phyloP scores from a whole-genome alignment of 1,140 invertebrate genomes.

The Aricia agestis region DNA sequence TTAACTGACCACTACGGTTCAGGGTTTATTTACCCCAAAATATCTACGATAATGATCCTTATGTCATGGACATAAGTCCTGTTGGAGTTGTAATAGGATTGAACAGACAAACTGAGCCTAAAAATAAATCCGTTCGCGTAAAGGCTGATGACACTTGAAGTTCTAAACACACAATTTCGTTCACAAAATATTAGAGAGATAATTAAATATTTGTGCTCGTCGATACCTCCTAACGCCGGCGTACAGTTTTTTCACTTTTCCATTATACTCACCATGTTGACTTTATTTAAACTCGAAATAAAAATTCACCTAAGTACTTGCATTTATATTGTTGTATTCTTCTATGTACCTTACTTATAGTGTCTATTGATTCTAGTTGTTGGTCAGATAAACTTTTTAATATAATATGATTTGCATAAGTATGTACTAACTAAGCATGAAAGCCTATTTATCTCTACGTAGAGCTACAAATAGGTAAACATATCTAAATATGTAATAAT shows the following conservation, averaged over 20 bases:
- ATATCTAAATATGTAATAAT: too few species aligned
- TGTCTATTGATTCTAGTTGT: too few species aligned
- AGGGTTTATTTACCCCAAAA: neutral
- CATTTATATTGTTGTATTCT: neutral
- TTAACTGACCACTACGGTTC: too few species aligned
- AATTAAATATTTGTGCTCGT: neutral
- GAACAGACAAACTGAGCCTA: neutral
- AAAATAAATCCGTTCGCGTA: neutral
- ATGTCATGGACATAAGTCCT: too few species aligned
- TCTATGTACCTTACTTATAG: neutral
- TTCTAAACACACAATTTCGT: constrained; percentile 1
- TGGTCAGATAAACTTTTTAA: too few species aligned
- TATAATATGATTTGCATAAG: too few species aligned
- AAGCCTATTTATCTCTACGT: too few species aligned
- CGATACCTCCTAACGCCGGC: neutral
- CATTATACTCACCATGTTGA: neutral
- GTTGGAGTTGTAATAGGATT: too few species aligned
- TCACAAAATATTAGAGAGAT: constrained; percentile 1
- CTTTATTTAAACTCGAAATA: neutral
- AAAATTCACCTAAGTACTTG: neutral
- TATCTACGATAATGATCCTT: neutral
- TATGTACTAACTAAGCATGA: too few species aligned
- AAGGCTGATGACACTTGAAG: constrained; percentile 2
- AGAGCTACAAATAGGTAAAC: too few species aligned
- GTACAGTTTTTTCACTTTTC: neutral